Percentiles rank a stretch among this genome's conserved stretches.
Evolutionary conservation across 2,113 vertebrate species (phyloP).

Genomic region (Notothenia rossii): DNA sequence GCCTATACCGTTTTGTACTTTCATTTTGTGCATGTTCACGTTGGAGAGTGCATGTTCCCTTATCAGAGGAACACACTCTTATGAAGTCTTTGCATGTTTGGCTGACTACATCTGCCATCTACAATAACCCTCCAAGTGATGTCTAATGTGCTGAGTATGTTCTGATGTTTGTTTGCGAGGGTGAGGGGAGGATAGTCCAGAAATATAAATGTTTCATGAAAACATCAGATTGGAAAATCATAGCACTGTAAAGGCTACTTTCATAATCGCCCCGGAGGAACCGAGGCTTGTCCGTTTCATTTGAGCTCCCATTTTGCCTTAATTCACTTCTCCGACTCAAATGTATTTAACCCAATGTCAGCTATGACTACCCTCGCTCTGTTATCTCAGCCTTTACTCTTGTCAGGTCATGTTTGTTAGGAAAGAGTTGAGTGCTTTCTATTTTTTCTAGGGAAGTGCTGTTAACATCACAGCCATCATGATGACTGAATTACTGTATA

Average conservation of each 20-base stretch:
- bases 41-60: conserved; percentile 15
- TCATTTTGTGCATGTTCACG: conserved; percentile 32
- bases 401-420: conserved; percentile 75
- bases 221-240: conserved; percentile 71
- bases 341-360: conserved; percentile 79
- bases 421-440: conserved; percentile 61
- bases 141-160: conserved; percentile 56
- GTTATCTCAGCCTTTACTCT: conserved; percentile 61
- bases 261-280: conserved; percentile 72
- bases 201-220: conserved; percentile 77
- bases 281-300: conserved; percentile 75
- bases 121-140: conserved; percentile 58
- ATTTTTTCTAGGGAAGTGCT: conserved; percentile 39
- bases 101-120: conserved; percentile 69
- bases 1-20: conserved; percentile 1
- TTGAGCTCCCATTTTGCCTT: conserved; percentile 71
- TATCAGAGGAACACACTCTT: conserved; percentile 27
- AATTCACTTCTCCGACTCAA: conserved; percentile 72
- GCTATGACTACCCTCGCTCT: conserved; percentile 56
- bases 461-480: conserved; percentile 51
- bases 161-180: conserved; percentile 66
- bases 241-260: conserved; percentile 73
- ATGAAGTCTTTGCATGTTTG: conserved; percentile 50
- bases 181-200: conserved; percentile 63
- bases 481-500: conserved; percentile 66